Conservation (phyloP, 2,888 invertebrate genomes). For the Mythimna pallens region DNA sequence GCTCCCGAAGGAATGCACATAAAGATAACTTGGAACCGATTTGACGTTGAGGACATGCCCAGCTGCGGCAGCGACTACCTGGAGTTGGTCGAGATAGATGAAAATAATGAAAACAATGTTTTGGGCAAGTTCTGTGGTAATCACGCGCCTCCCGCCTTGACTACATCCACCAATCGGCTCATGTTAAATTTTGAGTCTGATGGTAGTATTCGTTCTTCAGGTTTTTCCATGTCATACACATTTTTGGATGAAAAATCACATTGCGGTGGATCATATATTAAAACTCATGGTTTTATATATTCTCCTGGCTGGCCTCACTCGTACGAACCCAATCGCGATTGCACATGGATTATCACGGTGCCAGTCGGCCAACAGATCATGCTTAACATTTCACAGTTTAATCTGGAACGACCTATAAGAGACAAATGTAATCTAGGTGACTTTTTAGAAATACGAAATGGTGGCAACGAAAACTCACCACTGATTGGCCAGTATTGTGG, state of each 20-base stretch:
- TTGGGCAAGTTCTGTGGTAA: conserved; percentile 93
- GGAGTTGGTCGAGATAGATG: conserved; percentile 92
- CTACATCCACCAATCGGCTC: conserved; percentile 92
- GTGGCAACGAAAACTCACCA: conserved; percentile 93
- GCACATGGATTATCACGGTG: conserved; percentile 95
- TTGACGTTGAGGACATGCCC: conserved; percentile 92
- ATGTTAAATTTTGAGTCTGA: conserved; percentile 93
- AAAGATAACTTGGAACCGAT: conserved; percentile 94
- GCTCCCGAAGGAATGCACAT: conserved; percentile 93
- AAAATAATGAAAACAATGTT: conserved; percentile 77
- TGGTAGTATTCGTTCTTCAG: conserved; percentile 83
- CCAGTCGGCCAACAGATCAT: conserved; percentile 93
- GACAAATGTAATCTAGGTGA: conserved; percentile 82
- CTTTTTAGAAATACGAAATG: conserved; percentile 93
- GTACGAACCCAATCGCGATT: conserved; percentile 93
- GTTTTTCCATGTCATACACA: conserved; percentile 94
- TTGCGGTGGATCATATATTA: conserved; percentile 94
- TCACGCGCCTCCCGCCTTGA: conserved; percentile 92
- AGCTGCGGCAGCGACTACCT: conserved; percentile 92
- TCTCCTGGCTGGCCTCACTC: conserved; percentile 95
- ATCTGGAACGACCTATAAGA: conserved; percentile 90
- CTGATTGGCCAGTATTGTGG: conserved; percentile 96
- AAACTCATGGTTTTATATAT: conserved; percentile 92
- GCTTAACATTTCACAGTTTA: conserved; percentile 90
- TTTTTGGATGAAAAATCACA: conserved; percentile 81